Conservation (phyloP, 2,113 vertebrate species). For the Ondatra zibethicus region DNA sequence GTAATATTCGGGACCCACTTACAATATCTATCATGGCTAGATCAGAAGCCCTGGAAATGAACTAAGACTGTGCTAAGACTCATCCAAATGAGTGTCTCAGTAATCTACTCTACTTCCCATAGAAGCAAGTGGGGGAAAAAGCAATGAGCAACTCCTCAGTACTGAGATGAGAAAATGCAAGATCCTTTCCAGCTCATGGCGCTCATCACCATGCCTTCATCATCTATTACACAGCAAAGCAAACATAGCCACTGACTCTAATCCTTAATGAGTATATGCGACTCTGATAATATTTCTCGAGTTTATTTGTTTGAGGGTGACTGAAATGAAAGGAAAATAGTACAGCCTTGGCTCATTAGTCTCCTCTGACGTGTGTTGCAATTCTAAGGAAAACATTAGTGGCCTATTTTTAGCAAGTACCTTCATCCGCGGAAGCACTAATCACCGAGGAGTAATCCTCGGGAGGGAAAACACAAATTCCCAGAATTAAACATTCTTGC, state of each 20-base stretch:
- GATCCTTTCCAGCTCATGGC: slow-evolving; percentile 40
- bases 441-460: slow-evolving; percentile 45
- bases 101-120: slow-evolving; percentile 59
- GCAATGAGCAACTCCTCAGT: slow-evolving; percentile 65
- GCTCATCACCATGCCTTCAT: slow-evolving; percentile 75
- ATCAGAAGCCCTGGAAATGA: slow-evolving; percentile 24
- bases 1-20: slow-evolving; percentile 26
- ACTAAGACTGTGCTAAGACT: slow-evolving; percentile 19
- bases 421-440: slow-evolving; percentile 66
- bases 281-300: slow-evolving; percentile 80
- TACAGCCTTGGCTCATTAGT: slow-evolving; percentile 64
- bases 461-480: slow-evolving; percentile 71
- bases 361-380: slow-evolving; percentile 72
- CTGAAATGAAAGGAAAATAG: slow-evolving; percentile 80
- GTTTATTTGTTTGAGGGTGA: slow-evolving; percentile 79
- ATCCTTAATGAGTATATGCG: slow-evolving; percentile 78
- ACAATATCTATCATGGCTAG: background rate
- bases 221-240: slow-evolving; percentile 79
- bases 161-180: slow-evolving; percentile 68
- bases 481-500: slow-evolving; percentile 66
- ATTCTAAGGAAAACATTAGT: slow-evolving; percentile 75
- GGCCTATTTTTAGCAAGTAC: slow-evolving; percentile 76
- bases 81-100: slow-evolving; percentile 61
- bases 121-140: slow-evolving; percentile 6
- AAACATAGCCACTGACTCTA: slow-evolving; percentile 81